Base-by-base conservation (phyloP, 2,888 invertebrate genomes). In the Apamea monoglypha region DNA sequence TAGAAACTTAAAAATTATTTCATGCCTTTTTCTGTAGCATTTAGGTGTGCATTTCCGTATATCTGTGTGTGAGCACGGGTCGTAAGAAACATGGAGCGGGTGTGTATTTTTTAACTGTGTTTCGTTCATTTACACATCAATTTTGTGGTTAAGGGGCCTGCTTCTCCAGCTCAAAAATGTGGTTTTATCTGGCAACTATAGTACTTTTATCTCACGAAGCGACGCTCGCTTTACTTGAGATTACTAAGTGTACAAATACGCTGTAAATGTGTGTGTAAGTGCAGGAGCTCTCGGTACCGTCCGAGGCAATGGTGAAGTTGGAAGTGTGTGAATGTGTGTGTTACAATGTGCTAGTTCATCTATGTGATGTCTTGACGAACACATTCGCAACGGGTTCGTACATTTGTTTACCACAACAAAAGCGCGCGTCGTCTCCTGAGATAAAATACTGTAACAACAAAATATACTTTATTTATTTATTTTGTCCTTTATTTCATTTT, bases 1-100 rank as follows among this genome's bases (percentile, higher is more conserved):
- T 18, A 56, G 59, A 67, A 66, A 73, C 68, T 61, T 40, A 47
- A 64, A 84, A 83, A 80, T 61, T 61, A 85, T 73, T 76, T 73
- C 29, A 40, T 61, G 10, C 44, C 14, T 36, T 72, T 71, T 71
- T 44, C 59, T n/a, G 40, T 21, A 50, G n/a, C n/a, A 44, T 81
- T 74, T 47, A 53, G 7, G 40, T 56, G 50, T 18, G 56, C 21
- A 76, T 76, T 82, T 69, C 8, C 8, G 25, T 70, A 25, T 63
- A 63, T 32, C 12, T 2, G 2, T 21, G 32, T 21, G 18, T 32
- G 1, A 14, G 59, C 21, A 18, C 5, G 2, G 59, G 47, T 74
- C 1, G 5, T 47, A n/a, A 18, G 16, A 1, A 4, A 61, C 1
- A 4, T 14, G 50, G 44, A 29, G 36, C 50, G 14, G 2, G 8